These are phyloP conservation scores for Malurus elegans DNA, from an alignment of 2,113 vertebrate species.

Conservation along the genomic window DNA sequence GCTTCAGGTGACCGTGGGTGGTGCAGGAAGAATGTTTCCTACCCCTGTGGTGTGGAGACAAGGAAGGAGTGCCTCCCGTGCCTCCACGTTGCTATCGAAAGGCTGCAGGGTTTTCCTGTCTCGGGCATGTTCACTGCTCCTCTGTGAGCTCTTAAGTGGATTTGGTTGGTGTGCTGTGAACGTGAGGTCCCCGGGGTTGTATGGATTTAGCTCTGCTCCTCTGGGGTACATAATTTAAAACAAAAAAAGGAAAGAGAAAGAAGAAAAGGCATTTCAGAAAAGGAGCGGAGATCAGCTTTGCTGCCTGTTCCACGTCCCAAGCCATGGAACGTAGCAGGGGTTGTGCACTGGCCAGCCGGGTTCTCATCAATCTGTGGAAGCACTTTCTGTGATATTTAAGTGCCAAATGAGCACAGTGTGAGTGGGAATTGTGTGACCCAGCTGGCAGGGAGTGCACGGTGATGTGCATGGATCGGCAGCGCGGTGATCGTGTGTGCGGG, in stretches of 20 bases:
- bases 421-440: not conserved
- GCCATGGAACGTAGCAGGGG: not conserved
- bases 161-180: not conserved
- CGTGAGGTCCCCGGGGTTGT: not conserved
- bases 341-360: rapidly evolving
- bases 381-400: not conserved
- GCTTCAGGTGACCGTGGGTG: not conserved
- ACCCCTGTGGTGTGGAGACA: not conserved
- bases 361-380: not conserved
- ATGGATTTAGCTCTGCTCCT: not conserved
- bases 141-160: not conserved
- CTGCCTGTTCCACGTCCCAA: not conserved
- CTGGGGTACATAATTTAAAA: not conserved
- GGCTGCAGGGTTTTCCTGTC: not conserved
- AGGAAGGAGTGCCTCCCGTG: not conserved
- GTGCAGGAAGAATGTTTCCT: not conserved
- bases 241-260: not conserved
- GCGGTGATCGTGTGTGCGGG: rapidly evolving
- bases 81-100: not conserved
- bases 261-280: not conserved
- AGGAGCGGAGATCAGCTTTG: not conserved
- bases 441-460: not conserved
- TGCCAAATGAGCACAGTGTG: not conserved
- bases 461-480: not conserved
- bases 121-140: not conserved